Evolutionary conservation across 2,113 vertebrate species (phyloP), one percentile per base, ranked within the genome.

Genomic region (Rhinoderma darwinii): DNA sequence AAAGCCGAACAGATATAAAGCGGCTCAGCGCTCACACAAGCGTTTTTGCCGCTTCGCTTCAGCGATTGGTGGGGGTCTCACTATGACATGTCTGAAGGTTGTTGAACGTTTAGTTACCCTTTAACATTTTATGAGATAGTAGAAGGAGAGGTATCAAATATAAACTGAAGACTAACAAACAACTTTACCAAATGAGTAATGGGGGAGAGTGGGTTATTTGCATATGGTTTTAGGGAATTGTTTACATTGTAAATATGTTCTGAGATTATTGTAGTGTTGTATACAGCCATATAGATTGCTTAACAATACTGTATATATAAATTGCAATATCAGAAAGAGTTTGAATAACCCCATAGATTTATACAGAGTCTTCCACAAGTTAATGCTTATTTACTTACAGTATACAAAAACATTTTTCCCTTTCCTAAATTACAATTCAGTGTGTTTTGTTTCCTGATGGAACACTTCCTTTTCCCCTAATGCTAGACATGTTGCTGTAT

Each of bases 401-500:
- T n/a, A 43, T 47, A 76, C 8, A 61, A 27, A n/a, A 43, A 8
- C 2, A 20, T 41, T 54, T 43, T 61, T 63, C 54, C 27, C 25
- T 81, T 27, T 17, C 35, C 56, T 61, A 12, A 66, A 30, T 82
- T 82, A 35, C 6, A 47, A 66, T 63, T 43, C n/a, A 61, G n/a
- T 82, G 56, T 20, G 6, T n/a, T 44, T 82, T 82, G 20, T 43
- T 43, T 82, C 25, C 37, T 54, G 25, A n/a, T 59, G 3, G 10
- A 82, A 82, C 15, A 44, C 27, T 82, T 41, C 39, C 79, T 44
- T 82, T 44, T 35, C 56, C 56, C 25, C 18, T 82, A 63, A 66
- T 82, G 59, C 59, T 66, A 78, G 56, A 63, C 56, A 81, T 81
- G 79, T 80, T 82, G 25, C 61, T 30, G 51, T 61, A 74, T 84